Conservation (phyloP, 1,140 invertebrate species). For the Cyclargus thomasi region DNA sequence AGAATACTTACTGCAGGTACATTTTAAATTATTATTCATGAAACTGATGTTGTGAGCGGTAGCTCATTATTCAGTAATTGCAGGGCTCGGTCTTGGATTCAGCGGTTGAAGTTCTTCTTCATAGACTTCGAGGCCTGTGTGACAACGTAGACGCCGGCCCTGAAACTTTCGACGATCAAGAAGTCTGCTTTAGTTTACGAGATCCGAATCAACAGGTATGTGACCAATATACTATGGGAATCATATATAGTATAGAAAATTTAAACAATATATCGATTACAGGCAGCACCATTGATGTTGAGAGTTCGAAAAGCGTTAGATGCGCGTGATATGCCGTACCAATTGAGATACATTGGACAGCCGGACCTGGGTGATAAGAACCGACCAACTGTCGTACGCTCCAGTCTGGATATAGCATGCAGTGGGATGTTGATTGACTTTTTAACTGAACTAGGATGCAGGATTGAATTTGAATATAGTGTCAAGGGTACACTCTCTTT, state of each 20-base stretch:
- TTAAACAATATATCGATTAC: slow-evolving; percentile 31
- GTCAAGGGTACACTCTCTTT: slow-evolving; percentile 79
- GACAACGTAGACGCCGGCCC: slow-evolving; percentile 94
- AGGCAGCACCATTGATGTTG: slow-evolving; percentile 80
- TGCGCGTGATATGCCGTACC: slow-evolving; percentile 87
- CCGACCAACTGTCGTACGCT: slow-evolving; percentile 91
- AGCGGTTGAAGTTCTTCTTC: slow-evolving; percentile 93
- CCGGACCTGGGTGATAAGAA: slow-evolving; percentile 91
- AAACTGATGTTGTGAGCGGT: slow-evolving; percentile 5
- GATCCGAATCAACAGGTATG: slow-evolving; percentile 75
- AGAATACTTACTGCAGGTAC: slow-evolving; percentile 88
- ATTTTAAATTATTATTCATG: slow-evolving; percentile 10
- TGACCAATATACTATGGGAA: neutral
- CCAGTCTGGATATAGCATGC: slow-evolving; percentile 93
- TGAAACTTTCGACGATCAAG: slow-evolving; percentile 94
- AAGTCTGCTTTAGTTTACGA: slow-evolving; percentile 88
- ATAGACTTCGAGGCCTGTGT: slow-evolving; percentile 92
- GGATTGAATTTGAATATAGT: slow-evolving; percentile 95
- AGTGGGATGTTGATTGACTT: slow-evolving; percentile 93
- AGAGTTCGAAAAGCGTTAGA: slow-evolving; percentile 87
- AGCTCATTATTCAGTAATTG: neutral
- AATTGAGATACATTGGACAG: slow-evolving; percentile 92
- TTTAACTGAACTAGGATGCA: slow-evolving; percentile 92
- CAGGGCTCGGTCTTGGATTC: slow-evolving; percentile 91
- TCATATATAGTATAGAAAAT: too few species aligned